A percentile compares a stretch with the other conserved stretches of the same genome.
phyloP scores from a whole-genome alignment of 2,113 vertebrate species.

The Percina caprodes region DNA sequence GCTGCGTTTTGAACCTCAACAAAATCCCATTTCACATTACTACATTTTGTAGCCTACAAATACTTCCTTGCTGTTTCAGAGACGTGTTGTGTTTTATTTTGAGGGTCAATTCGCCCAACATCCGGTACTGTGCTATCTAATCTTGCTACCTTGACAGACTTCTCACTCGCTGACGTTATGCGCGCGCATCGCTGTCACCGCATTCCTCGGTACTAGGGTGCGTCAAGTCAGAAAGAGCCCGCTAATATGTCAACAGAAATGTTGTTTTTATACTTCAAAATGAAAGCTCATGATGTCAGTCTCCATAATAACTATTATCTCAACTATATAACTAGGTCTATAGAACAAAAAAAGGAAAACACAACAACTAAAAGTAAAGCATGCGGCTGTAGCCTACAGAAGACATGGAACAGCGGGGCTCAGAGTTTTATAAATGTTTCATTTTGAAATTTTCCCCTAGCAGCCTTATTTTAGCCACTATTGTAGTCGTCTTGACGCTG shows the following conservation, averaged over 20 bases:
- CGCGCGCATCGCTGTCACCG: slow-evolving; percentile 61
- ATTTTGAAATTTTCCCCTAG: slow-evolving; percentile 28
- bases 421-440: neutral
- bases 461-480: neutral
- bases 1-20: neutral
- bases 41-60: neutral
- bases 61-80: neutral
- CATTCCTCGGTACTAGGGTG: slow-evolving; percentile 36
- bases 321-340: fast-evolving
- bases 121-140: neutral
- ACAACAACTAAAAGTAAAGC: neutral
- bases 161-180: slow-evolving; percentile 60
- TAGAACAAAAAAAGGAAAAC: neutral
- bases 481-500: slow-evolving; percentile 4
- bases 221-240: slow-evolving; percentile 40
- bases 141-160: neutral
- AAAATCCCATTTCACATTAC: neutral
- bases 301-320: neutral
- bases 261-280: slow-evolving; percentile 14
- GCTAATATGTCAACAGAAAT: neutral
- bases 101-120: neutral
- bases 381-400: too few relatives aligned
- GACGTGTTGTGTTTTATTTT: slow-evolving; percentile 35
- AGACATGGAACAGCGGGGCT: too few relatives aligned
- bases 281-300: neutral